Conservation (phyloP, 2,113 vertebrate genomes). For the Limnothrissa miodon region DNA sequence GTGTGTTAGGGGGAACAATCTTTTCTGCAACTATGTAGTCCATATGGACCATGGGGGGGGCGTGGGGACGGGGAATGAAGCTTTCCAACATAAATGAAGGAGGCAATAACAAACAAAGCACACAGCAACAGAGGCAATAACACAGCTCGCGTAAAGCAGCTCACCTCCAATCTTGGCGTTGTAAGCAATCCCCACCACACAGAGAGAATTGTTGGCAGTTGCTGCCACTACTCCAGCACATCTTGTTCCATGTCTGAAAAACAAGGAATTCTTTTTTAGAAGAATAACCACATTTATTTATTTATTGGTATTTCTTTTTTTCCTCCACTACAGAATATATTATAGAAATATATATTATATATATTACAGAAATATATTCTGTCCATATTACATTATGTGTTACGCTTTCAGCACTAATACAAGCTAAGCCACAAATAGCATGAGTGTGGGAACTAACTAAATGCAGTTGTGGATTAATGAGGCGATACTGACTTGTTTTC, state of each 20-base stretch:
- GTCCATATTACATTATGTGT: background rate
- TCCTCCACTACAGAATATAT: too few relatives aligned
- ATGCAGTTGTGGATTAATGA: background rate
- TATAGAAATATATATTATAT: too few relatives aligned
- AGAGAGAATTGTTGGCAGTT: constrained; percentile 90
- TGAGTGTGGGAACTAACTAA: background rate
- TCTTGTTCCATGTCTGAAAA: constrained; percentile 86
- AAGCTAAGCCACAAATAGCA: background rate
- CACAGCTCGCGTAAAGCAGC: constrained; percentile 14
- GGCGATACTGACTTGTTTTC: constrained; percentile 84
- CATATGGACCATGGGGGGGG: too few relatives aligned
- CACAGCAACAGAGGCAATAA: too few relatives aligned
- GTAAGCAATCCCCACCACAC: constrained; percentile 93
- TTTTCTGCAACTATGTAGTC: too few relatives aligned
- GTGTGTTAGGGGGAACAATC: background rate
- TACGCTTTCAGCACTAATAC: background rate
- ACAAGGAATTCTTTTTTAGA: constrained; percentile 43
- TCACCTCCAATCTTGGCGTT: constrained; percentile 93
- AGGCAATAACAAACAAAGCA: too few relatives aligned
- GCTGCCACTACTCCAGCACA: constrained; percentile 96
- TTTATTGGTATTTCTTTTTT: background rate
- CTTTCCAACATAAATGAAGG: background rate
- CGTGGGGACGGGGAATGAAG: too few relatives aligned
- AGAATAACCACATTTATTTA: background rate
- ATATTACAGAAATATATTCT: too few relatives aligned